A percentile compares a stretch with the other conserved stretches of the same genome.
Conservation (phyloP, 2,888 invertebrate genomes). For the Drosophila incognita region DNA sequence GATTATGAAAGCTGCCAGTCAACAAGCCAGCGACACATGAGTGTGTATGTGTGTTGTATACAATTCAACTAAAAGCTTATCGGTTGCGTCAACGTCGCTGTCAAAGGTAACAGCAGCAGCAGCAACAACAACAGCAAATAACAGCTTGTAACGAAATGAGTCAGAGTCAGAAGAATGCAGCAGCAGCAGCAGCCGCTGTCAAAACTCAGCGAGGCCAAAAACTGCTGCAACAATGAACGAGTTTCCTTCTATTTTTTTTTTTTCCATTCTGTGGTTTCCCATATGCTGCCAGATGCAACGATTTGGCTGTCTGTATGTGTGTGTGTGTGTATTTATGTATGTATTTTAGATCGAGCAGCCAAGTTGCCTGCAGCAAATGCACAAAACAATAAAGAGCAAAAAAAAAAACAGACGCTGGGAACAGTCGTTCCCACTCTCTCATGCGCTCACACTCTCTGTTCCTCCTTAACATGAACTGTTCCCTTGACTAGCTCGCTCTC, state of each 20-base stretch:
- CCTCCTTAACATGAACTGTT: constrained; percentile 25
- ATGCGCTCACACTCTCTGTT: constrained; percentile 3
- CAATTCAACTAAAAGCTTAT: constrained; percentile 62
- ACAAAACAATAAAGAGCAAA: constrained; percentile 55
- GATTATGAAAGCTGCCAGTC: constrained; percentile 59
- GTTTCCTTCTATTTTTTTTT: constrained; percentile 40
- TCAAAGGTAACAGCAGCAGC: constrained; percentile 39
- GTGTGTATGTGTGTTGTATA: constrained; percentile 3
- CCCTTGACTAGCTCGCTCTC: constrained; percentile 10
- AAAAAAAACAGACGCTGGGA: constrained; percentile 43
- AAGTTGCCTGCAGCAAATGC: constrained; percentile 62
- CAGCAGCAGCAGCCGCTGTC: constrained; percentile 44
- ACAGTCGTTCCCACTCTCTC: constrained; percentile 40
- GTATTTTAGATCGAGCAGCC: constrained; percentile 42
- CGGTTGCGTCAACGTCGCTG: constrained; percentile 48
- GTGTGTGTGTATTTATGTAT: constrained; percentile 19
- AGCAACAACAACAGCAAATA: constrained; percentile 6
- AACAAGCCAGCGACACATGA: constrained; percentile 13
- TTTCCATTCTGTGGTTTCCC: constrained; percentile 62
- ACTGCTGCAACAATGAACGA: constrained; percentile 64
- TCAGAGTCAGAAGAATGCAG: constrained; percentile 64
- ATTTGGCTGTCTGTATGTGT: constrained; percentile 14
- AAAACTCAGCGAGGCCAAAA: constrained; percentile 56
- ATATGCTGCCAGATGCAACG: constrained; percentile 69
- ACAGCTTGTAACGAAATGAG: constrained; percentile 55